Conservation (phyloP, 2,888 invertebrate species). For the Hymenopus coronatus region DNA sequence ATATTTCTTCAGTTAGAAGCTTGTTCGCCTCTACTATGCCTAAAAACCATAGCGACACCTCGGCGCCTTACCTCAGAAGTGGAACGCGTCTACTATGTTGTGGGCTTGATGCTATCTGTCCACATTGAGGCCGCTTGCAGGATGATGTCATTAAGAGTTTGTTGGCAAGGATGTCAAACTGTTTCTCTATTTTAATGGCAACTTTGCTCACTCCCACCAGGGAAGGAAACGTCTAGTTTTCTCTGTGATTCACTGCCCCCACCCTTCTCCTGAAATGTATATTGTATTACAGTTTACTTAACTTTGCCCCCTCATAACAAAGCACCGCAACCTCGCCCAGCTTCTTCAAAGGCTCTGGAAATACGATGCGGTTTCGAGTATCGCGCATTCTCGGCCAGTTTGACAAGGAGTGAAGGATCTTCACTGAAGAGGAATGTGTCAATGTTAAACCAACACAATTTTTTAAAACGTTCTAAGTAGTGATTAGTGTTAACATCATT, state of each 20-base stretch:
- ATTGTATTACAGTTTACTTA: background rate
- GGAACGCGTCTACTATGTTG: background rate
- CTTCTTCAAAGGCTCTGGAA: background rate
- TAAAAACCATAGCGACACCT: no score
- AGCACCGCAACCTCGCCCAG: background rate
- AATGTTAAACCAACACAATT: no score
- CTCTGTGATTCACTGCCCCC: background rate
- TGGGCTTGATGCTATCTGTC: constrained; percentile 1
- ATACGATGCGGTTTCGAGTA: background rate
- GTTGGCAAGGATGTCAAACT: constrained; percentile 32
- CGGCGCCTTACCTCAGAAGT: background rate
- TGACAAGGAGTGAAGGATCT: no score
- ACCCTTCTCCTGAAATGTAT: background rate
- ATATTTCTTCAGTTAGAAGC: no score
- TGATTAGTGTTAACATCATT: no score
- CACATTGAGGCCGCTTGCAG: constrained; percentile 26
- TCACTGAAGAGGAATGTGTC: no score
- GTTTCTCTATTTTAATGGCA: constrained; percentile 28
- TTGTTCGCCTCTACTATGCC: no score
- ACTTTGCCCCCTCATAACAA: background rate
- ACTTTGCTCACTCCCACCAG: constrained; percentile 2
- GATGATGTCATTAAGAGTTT: constrained; percentile 33
- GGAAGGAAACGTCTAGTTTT: background rate
- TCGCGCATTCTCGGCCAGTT: background rate
- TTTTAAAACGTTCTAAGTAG: no score